A percentile compares a stretch with the other conserved stretches of the same genome.
Evolutionary conservation across 2,113 vertebrate genomes (phyloP).

Genomic region (Vulpes vulpes): DNA sequence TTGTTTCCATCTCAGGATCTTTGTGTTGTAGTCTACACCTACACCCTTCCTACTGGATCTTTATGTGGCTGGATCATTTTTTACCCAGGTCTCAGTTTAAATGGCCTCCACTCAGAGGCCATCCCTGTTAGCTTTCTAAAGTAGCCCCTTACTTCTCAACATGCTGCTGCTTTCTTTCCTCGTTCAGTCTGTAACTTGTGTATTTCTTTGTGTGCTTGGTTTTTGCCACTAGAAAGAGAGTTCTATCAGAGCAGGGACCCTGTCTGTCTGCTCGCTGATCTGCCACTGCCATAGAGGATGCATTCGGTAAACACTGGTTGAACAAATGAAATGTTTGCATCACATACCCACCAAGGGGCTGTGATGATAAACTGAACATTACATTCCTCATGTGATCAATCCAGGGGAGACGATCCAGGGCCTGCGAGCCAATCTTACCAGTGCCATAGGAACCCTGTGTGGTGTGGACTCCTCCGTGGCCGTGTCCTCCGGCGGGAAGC

Average conservation of each 20-base stretch:
- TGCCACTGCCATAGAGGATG: too few species aligned
- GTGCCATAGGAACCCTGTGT: constrained; percentile 92
- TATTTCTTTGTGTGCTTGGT: background rate
- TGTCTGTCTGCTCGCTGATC: too few species aligned
- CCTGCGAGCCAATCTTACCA: constrained; percentile 94
- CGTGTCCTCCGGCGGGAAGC: constrained; percentile 96
- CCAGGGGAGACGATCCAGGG: constrained; percentile 96
- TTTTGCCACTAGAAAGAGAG: background rate
- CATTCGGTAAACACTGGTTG: too few species aligned
- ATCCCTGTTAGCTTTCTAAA: background rate
- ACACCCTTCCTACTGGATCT: background rate
- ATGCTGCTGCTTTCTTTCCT: background rate
- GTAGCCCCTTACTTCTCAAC: background rate
- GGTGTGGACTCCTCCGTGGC: constrained; percentile 96
- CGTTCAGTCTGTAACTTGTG: background rate
- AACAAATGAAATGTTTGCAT: too few species aligned
- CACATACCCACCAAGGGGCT: background rate
- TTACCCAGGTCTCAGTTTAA: background rate
- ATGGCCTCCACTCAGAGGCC: background rate
- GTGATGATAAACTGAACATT: background rate
- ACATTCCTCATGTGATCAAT: background rate
- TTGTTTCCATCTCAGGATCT: background rate
- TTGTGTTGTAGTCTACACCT: background rate
- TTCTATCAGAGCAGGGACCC: too few species aligned
- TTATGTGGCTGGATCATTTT: background rate